Conservation (phyloP, 23 tunicate genomes). For the Ciona savignyi region DNA sequence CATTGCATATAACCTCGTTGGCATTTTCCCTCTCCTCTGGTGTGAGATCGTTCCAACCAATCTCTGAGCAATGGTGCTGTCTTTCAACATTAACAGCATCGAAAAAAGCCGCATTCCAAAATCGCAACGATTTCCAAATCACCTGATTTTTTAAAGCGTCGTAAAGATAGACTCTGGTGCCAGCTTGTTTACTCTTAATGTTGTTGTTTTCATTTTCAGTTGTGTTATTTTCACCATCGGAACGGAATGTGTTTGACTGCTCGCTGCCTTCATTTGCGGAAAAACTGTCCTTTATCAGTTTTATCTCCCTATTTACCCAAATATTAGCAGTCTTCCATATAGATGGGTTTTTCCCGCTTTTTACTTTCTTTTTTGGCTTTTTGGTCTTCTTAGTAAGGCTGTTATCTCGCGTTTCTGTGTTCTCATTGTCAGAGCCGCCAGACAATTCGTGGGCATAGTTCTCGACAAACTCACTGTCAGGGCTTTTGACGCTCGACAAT, state of each 20-base stretch:
- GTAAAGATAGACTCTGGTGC: conserved; percentile 29
- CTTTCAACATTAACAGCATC: conserved; percentile 66
- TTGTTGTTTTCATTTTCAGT: background rate
- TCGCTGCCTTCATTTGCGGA: conserved; percentile 2
- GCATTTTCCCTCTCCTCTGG: conserved; percentile 54
- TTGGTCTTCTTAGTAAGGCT: background rate
- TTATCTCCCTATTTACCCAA: conserved; percentile 16
- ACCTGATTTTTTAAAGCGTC: conserved; percentile 46
- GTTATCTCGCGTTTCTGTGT: background rate
- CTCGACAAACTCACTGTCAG: conserved; percentile 27
- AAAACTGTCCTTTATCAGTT: background rate
- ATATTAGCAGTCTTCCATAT: conserved; percentile 6
- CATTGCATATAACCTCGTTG: conserved; percentile 39
- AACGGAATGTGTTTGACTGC: background rate
- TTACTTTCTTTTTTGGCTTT: background rate
- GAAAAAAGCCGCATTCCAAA: conserved; percentile 95
- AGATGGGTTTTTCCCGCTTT: background rate
- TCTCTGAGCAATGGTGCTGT: conserved; percentile 23
- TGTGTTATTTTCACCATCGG: background rate
- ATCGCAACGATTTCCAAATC: conserved; percentile 81
- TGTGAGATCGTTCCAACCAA: conserved; percentile 43
- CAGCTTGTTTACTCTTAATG: background rate
- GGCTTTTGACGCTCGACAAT: conserved; percentile 27
- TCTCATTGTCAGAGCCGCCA: background rate
- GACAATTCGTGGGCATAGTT: conserved; percentile 10